A percentile compares a stretch with the other conserved stretches of the same genome.
phyloP scores from a whole-genome alignment of 1,140 invertebrate species.

The Spodoptera litura region DNA sequence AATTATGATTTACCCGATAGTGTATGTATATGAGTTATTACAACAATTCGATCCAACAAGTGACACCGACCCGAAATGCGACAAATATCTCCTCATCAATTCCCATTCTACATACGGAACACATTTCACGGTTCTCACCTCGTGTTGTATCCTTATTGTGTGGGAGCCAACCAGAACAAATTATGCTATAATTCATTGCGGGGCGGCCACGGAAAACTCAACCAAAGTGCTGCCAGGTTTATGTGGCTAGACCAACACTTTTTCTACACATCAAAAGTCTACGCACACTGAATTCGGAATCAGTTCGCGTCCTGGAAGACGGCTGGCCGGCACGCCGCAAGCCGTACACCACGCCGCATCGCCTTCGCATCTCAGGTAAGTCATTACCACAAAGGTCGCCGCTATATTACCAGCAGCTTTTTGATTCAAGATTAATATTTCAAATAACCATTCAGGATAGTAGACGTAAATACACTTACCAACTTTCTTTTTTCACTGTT shows the following conservation, averaged over 20 bases:
- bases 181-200: slow-evolving; percentile 62
- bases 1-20: not conserved
- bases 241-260: slow-evolving; percentile 44
- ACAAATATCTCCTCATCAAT: slow-evolving; percentile 31
- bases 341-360: not conserved
- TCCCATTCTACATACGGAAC: slow-evolving; percentile 28
- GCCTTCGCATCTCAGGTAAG: slow-evolving; percentile 12
- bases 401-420: not conserved
- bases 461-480: not conserved
- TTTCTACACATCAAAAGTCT: slow-evolving; percentile 41
- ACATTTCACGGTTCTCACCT: slow-evolving; percentile 36
- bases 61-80: not conserved
- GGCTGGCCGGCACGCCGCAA: not conserved
- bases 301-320: slow-evolving; percentile 12
- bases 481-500: not conserved
- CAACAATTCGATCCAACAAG: slow-evolving; percentile 1
- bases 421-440: slow-evolving; percentile 18
- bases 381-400: slow-evolving; percentile 20
- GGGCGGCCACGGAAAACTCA: slow-evolving; percentile 53
- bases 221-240: slow-evolving; percentile 40
- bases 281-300: slow-evolving; percentile 42
- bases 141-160: slow-evolving; percentile 36
- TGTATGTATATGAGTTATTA: not conserved
- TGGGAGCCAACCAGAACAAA: slow-evolving; percentile 53
- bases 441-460: not conserved